Evolutionary conservation across 2,113 vertebrate genomes (phyloP), one percentile per base, ranked within the genome.

Genomic region (Euleptes europaea): DNA sequence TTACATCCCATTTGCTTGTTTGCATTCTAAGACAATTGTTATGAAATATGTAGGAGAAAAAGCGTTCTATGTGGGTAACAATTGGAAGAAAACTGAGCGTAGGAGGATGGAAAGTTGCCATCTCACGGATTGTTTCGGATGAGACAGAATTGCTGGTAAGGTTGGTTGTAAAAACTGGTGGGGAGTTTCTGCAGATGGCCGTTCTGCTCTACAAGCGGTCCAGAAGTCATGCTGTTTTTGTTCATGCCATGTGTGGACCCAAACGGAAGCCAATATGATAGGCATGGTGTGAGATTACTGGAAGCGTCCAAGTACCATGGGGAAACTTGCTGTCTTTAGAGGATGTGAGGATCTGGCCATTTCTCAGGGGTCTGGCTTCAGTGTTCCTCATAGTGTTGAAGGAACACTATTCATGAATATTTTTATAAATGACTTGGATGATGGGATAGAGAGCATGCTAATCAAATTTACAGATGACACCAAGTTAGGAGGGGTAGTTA

Each of bases 221-320:
- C 84, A 67, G 89, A 83, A 88, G 85, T 86, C 93, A 90, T 70
- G 88, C 93, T 95, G 92, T 84, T 88, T 92, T 86, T 81, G 78
- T 88, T 88, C 86, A 87, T 85, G 70, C 84, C 72, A 31, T 40
- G 60, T 49, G 26, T 49, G 82, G 23, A 33, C 35, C 49, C 15
- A 38, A 66, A 67, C 28, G 72, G 60, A 33, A 67, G 72, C 60
- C 31, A 35, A 83, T 12, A 49, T 49, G 57, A 42, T 23, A 66
- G 57, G 65, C 40, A 66, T 17, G 42, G 9, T 66, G 71, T 38
- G 69, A 67, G 28, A 42, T 72, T 10, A 60, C 57, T 72, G 69
- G 28, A 82, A 72, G 4, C 8, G 13, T 42, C 26, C 2, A 33
- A 73, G 28, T 21, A 6, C 38, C 31, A 28, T 42, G 14, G 38